Conservation (phyloP, 1,140 invertebrate species). For the Pentalonia nigronervosa region DNA sequence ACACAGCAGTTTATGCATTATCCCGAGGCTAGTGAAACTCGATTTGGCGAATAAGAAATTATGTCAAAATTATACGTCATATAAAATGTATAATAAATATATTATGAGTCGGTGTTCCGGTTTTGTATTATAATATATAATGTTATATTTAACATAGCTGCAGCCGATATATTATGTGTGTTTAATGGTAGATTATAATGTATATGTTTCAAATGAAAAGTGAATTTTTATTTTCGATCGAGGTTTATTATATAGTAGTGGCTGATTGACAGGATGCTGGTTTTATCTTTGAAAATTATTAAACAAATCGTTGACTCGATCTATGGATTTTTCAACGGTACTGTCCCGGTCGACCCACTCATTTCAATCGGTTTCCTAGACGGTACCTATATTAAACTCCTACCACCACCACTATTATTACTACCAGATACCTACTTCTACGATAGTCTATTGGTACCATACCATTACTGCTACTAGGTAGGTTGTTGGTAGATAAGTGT, state of each 20-base stretch:
- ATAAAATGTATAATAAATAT: not conserved
- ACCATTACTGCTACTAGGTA: not conserved
- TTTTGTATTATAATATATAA: not conserved
- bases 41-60: conserved; percentile 23
- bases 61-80: conserved; percentile 50
- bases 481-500: not conserved
- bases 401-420: no score
- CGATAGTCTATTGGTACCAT: not conserved
- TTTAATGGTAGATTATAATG: not conserved
- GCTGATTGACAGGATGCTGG: not conserved
- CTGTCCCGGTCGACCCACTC: conserved; percentile 38
- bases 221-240: not conserved
- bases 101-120: conserved; percentile 39
- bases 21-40: conserved; percentile 45
- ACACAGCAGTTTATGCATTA: not conserved
- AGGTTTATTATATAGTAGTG: not conserved
- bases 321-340: conserved; percentile 48
- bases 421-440: not conserved
- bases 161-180: not conserved
- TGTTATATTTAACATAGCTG: not conserved
- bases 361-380: not conserved
- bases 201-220: not conserved
- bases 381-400: not conserved
- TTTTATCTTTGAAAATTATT: not conserved
- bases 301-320: conserved; percentile 11